Evolutionary conservation across 1,140 invertebrate genomes (phyloP).

Genomic region (silkworm (Bombyx mori)): DNA sequence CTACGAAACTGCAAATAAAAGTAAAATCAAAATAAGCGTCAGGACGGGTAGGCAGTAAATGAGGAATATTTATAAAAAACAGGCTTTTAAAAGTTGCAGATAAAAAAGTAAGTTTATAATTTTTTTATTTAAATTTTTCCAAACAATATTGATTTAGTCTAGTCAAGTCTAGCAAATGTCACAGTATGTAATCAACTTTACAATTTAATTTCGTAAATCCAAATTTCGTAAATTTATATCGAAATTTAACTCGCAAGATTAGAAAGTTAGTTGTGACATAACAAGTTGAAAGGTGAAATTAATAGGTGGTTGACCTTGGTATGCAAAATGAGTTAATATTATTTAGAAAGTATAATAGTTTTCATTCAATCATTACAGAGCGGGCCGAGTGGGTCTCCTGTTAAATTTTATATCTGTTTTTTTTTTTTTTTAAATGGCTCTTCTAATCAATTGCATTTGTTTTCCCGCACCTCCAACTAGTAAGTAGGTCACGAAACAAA

Average conservation of each 20-base stretch:
- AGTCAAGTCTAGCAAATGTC: neutral
- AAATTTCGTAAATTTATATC: constrained; percentile 11
- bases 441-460: too few relatives aligned
- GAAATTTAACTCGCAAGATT: constrained; percentile 25
- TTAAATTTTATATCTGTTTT: too few relatives aligned
- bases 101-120: neutral
- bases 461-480: too few relatives aligned
- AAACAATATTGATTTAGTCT: neutral
- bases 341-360: neutral
- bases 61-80: too few relatives aligned
- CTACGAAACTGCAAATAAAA: too few relatives aligned
- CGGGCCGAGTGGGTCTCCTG: neutral
- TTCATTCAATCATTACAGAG: neutral
- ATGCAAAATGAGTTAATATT: constrained; percentile 12
- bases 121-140: neutral
- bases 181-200: neutral
- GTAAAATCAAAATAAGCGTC: too few relatives aligned
- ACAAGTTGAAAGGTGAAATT: constrained; percentile 63
- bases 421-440: too few relatives aligned
- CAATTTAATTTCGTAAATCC: neutral
- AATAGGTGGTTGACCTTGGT: constrained; percentile 47
- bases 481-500: too few relatives aligned
- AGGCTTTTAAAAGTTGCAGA: neutral
- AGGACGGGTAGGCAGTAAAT: too few relatives aligned
- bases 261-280: constrained; percentile 59